A percentile compares a stretch with the other conserved stretches of the same genome.
These are phyloP conservation scores for Parnassius mnemosyne DNA, from an alignment of 2,888 invertebrate species.

Conservation along the genomic window DNA sequence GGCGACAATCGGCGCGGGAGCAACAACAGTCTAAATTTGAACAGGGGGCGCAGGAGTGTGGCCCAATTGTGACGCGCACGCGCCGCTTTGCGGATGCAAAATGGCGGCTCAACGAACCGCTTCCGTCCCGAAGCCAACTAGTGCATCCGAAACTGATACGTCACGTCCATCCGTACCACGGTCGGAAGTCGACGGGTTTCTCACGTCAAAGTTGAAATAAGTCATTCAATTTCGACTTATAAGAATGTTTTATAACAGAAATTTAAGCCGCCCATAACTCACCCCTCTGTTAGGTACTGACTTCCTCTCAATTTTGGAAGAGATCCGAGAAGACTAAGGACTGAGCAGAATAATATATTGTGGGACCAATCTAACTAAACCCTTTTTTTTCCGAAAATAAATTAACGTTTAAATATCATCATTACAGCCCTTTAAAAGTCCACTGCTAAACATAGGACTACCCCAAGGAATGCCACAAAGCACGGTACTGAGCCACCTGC, in stretches of 20 bases:
- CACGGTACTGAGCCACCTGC: too few species aligned
- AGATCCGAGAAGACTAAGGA: too few species aligned
- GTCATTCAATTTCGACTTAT: not conserved
- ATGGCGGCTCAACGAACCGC: slow-evolving; percentile 58
- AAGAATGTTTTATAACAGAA: not conserved
- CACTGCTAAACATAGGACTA: too few species aligned
- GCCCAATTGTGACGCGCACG: slow-evolving; percentile 51
- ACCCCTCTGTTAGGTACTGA: too few species aligned
- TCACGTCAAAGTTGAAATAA: slow-evolving; percentile 8
- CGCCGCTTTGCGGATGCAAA: slow-evolving; percentile 52
- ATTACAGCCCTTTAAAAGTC: too few species aligned
- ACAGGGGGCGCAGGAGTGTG: slow-evolving; percentile 31
- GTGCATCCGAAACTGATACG: slow-evolving; percentile 55
- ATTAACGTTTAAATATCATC: too few species aligned
- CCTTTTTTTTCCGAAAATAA: too few species aligned
- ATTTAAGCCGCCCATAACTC: too few species aligned
- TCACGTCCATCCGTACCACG: slow-evolving; percentile 18
- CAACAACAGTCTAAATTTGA: slow-evolving; percentile 49
- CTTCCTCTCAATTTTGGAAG: too few species aligned
- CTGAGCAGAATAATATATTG: too few species aligned
- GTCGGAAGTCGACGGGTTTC: slow-evolving; percentile 20
- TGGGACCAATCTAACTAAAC: too few species aligned
- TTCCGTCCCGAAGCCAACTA: slow-evolving; percentile 58
- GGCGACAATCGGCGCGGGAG: slow-evolving; percentile 40
- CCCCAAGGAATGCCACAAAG: too few species aligned